A percentile compares a stretch with the other conserved stretches of the same genome.
Evolutionary conservation across 2,113 vertebrate species (phyloP).

Genomic region (Cyanoramphus novaezelandiae): DNA sequence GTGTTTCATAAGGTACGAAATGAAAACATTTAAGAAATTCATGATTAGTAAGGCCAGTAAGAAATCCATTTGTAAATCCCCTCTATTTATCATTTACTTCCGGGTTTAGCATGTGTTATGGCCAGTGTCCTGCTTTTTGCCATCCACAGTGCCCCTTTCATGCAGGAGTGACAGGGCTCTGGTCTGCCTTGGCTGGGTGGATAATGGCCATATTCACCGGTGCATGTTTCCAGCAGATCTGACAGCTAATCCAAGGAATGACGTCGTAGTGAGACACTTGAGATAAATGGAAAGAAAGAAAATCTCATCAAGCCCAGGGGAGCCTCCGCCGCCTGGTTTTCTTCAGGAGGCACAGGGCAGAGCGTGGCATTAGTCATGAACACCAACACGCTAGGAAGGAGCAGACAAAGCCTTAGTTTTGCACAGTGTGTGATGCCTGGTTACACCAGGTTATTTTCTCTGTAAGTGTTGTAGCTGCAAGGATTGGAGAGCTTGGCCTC

Average conservation of each 20-base stretch:
- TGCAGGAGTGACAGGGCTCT: background rate
- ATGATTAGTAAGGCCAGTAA: background rate
- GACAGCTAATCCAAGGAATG: background rate
- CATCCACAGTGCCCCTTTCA: background rate
- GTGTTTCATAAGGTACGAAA: background rate
- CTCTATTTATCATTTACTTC: background rate
- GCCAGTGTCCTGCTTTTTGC: background rate
- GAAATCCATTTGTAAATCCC: background rate
- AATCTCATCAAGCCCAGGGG: background rate
- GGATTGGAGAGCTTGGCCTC: background rate
- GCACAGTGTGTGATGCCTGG: accelerated
- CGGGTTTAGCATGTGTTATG: background rate
- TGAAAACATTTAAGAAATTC: background rate
- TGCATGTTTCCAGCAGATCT: background rate
- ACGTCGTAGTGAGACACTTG: background rate
- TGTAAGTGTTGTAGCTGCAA: background rate
- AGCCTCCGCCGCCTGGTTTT: background rate
- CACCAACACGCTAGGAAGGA: background rate
- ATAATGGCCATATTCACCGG: background rate
- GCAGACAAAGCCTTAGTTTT: background rate
- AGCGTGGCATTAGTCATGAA: background rate
- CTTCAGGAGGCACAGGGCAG: background rate
- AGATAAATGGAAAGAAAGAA: constrained; percentile 15
- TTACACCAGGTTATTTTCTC: background rate
- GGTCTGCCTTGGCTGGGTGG: background rate